These are phyloP conservation scores for Eriosoma lanigerum DNA, from an alignment of 1,140 invertebrate species.

Conservation along the genomic window DNA sequence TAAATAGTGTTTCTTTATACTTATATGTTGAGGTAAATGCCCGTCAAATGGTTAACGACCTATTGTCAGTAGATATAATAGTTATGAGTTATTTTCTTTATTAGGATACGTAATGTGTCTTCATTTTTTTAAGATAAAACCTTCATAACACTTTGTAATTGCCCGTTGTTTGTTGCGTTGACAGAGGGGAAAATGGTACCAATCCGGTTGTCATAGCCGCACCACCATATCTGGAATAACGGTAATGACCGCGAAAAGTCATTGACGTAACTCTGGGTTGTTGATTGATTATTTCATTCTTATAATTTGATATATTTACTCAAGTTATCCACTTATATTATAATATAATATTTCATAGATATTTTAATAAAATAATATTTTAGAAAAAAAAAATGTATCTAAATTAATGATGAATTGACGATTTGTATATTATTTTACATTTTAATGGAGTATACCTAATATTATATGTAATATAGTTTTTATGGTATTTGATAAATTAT, in stretches of 20 bases:
- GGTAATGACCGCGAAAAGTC: slow-evolving; percentile 50
- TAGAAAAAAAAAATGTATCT: too few relatives aligned
- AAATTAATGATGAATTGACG: too few relatives aligned
- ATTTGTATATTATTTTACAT: background rate
- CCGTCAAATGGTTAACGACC: slow-evolving; percentile 36
- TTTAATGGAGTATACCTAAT: too few relatives aligned
- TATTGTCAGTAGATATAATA: background rate
- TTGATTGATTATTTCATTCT: slow-evolving; percentile 9
- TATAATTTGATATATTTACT: background rate
- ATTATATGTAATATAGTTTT: too few relatives aligned
- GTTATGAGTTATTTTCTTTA: slow-evolving; percentile 31
- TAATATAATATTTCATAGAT: background rate
- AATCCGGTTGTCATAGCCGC: slow-evolving; percentile 33
- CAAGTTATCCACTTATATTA: background rate
- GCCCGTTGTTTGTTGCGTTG: slow-evolving; percentile 29
- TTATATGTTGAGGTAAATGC: slow-evolving; percentile 3
- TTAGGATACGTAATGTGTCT: slow-evolving; percentile 2
- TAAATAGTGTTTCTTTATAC: slow-evolving; percentile 7
- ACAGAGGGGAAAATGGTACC: slow-evolving; percentile 28
- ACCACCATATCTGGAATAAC: slow-evolving; percentile 44
- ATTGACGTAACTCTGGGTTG: slow-evolving; percentile 35
- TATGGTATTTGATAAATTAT: too few relatives aligned
- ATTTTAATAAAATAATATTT: background rate
- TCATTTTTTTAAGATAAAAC: slow-evolving; percentile 27
- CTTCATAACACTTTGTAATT: slow-evolving; percentile 39